Percentiles rank a stretch among this genome's conserved stretches.
These are phyloP conservation scores for Eupithecia exiguata DNA, from an alignment of 2,888 invertebrate genomes.

Conservation along the genomic window DNA sequence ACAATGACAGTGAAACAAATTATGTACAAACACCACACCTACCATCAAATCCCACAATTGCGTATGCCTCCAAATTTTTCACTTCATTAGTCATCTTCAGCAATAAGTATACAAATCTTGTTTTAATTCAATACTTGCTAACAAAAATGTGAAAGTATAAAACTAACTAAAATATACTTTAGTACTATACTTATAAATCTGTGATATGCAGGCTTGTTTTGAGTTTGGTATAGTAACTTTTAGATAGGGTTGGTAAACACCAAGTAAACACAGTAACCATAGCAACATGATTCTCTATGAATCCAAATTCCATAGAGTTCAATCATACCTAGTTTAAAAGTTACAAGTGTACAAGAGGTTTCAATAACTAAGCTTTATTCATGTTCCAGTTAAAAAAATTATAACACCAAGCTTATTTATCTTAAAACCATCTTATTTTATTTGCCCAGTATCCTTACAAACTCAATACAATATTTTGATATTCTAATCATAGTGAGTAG, in stretches of 20 bases:
- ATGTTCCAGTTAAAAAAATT: background rate
- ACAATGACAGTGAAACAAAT: background rate
- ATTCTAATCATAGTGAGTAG: background rate
- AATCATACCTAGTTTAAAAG: no score
- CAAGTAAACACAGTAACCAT: background rate
- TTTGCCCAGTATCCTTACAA: background rate
- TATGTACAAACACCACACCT: background rate
- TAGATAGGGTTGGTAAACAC: slow-evolving; percentile 36
- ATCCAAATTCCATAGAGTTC: background rate
- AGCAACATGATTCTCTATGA: background rate
- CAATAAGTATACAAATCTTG: no score
- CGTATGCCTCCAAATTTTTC: slow-evolving; percentile 85
- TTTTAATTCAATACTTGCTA: slow-evolving; percentile 33
- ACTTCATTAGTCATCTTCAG: slow-evolving; percentile 71
- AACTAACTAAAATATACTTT: no score
- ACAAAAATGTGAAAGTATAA: slow-evolving; percentile 39
- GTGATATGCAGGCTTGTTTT: background rate
- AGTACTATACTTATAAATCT: no score
- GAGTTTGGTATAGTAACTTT: no score
- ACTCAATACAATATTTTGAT: slow-evolving; percentile 3
- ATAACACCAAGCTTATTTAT: background rate
- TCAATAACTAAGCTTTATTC: background rate
- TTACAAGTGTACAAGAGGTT: no score
- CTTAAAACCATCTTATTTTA: background rate
- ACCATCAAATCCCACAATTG: slow-evolving; percentile 93